A percentile compares a stretch with the other conserved stretches of the same genome.
Evolutionary conservation across 2,797 vertebrate genomes (phyloP).

Genomic region (Alexandromys oeconomus): DNA sequence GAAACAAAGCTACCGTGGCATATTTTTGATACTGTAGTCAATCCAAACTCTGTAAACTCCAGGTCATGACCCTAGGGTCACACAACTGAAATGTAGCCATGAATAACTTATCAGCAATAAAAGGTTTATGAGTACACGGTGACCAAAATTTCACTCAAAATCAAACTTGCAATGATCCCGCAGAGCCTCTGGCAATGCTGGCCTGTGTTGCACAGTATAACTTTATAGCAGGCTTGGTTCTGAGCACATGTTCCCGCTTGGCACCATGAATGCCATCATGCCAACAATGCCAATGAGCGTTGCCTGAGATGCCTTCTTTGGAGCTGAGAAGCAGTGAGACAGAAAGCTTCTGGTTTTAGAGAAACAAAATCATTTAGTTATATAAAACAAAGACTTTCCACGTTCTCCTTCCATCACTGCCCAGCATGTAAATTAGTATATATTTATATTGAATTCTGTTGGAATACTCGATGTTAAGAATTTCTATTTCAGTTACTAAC

Average conservation of each 20-base stretch:
- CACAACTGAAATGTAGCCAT: not conserved
- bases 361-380: not conserved
- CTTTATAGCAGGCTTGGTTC: not conserved
- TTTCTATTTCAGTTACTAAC: not conserved
- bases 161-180: not conserved
- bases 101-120: not conserved
- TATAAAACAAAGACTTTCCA: not conserved
- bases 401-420: not conserved
- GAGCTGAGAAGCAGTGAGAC: not conserved
- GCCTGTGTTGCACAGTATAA: not conserved
- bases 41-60: not conserved
- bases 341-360: not conserved
- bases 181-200: not conserved
- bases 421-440: not conserved
- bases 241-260: not conserved
- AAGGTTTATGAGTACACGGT: not conserved
- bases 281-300: not conserved
- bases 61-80: not conserved
- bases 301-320: too few species aligned
- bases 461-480: not conserved
- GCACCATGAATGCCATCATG: not conserved
- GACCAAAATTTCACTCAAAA: not conserved
- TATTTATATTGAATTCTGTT: not conserved
- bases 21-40: not conserved
- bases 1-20: not conserved